phyloP scores from a whole-genome alignment of 1,140 invertebrate species.

The Lithobius niger region DNA sequence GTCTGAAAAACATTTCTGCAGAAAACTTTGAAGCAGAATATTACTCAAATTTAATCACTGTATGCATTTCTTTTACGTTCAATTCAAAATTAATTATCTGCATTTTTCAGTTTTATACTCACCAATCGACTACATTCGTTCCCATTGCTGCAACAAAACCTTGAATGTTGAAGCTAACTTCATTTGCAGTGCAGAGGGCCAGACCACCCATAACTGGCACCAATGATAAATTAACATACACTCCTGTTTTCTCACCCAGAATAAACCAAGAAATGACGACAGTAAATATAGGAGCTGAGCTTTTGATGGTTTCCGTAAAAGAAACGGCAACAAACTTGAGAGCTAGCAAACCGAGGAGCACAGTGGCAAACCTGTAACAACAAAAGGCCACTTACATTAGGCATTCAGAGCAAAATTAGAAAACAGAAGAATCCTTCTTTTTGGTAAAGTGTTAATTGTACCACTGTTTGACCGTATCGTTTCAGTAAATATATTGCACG shows the following conservation, averaged over 20 bases:
- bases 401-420: too few relatives aligned
- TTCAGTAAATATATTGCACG: too few relatives aligned
- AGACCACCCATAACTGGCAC: slow-evolving; percentile 74
- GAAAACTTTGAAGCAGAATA: too few relatives aligned
- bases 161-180: slow-evolving; percentile 60
- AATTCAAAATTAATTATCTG: not conserved
- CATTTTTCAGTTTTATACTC: slow-evolving; percentile 18
- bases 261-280: slow-evolving; percentile 56
- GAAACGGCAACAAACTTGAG: slow-evolving; percentile 72
- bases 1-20: slow-evolving; percentile 8
- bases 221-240: slow-evolving; percentile 61
- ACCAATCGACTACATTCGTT: slow-evolving; percentile 73
- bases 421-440: too few relatives aligned
- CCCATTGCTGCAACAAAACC: slow-evolving; percentile 65
- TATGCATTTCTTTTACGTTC: too few relatives aligned
- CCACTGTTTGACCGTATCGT: too few relatives aligned
- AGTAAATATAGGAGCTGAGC: slow-evolving; percentile 70
- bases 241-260: slow-evolving; percentile 56
- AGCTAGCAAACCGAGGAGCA: slow-evolving; percentile 56
- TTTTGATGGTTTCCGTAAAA: slow-evolving; percentile 76
- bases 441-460: too few relatives aligned
- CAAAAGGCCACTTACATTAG: slow-evolving; percentile 12
- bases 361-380: slow-evolving; percentile 51
- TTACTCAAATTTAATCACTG: too few relatives aligned
- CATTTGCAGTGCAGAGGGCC: slow-evolving; percentile 65